Percentiles rank a stretch among this genome's conserved stretches.
phyloP scores from a whole-genome alignment of 2,113 vertebrate species.

The Enhydra lutris region DNA sequence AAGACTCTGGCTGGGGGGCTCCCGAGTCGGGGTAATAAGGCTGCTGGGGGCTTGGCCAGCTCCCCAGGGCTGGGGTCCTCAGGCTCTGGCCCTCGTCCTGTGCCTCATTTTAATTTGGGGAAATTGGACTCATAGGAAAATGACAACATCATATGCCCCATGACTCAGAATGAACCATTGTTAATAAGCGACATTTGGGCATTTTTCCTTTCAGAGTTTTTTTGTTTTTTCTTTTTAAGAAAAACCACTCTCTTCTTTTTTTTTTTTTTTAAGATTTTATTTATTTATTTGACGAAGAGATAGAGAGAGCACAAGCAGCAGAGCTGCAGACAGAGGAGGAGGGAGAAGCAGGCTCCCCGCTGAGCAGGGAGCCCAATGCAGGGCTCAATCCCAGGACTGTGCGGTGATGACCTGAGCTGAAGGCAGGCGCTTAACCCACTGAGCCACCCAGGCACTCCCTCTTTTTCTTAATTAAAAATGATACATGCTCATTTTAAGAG shows the following conservation, averaged over 20 bases:
- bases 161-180: neutral
- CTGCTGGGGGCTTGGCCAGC: too few relatives aligned
- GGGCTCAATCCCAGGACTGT: too few relatives aligned
- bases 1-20: neutral
- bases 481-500: neutral
- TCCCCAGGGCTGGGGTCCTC: neutral
- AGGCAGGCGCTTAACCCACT: too few relatives aligned
- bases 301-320: too few relatives aligned
- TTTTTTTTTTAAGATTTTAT: neutral
- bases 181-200: neutral
- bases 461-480: neutral
- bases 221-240: neutral
- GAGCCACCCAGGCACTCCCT: too few relatives aligned
- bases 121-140: neutral
- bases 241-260: neutral
- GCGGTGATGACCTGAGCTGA: too few relatives aligned
- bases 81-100: neutral
- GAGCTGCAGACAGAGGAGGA: too few relatives aligned
- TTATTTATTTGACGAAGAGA: too few relatives aligned
- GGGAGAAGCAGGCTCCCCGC: too few relatives aligned
- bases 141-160: neutral
- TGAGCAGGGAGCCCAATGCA: too few relatives aligned
- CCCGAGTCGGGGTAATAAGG: too few relatives aligned
- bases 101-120: neutral
- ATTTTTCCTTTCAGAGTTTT: neutral